Evolutionary conservation across 2,888 invertebrate species (phyloP).

Genomic region (Omphaloscelis lunosa): DNA sequence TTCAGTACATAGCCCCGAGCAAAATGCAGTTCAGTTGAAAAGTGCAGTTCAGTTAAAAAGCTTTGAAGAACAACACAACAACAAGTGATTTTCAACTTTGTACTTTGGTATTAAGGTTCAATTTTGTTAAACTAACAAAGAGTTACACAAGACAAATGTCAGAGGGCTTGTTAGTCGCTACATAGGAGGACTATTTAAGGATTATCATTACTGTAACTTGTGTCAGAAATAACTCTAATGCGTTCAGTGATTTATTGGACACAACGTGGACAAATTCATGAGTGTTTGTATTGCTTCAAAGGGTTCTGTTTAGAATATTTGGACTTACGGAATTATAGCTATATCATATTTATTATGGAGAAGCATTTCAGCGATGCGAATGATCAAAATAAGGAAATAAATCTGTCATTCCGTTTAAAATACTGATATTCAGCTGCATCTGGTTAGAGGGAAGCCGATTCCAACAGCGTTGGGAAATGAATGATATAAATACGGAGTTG

Average conservation of each 20-base stretch:
- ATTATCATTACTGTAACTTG: slow-evolving; percentile 53
- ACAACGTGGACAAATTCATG: slow-evolving; percentile 48
- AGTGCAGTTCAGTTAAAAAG: slow-evolving; percentile 16
- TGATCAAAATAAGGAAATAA: neutral
- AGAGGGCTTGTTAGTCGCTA: slow-evolving; percentile 49
- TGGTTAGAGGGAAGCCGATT: neutral
- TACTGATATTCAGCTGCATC: neutral
- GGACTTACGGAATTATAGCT: neutral
- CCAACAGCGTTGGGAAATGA: neutral
- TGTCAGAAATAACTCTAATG: slow-evolving; percentile 61
- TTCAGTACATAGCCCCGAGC: slow-evolving; percentile 6
- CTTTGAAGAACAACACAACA: neutral
- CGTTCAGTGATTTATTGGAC: slow-evolving; percentile 51
- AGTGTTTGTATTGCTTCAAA: slow-evolving; percentile 24
- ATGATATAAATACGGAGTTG: neutral
- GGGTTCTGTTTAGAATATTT: slow-evolving; percentile 4
- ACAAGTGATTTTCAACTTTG: slow-evolving; percentile 1
- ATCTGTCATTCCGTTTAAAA: neutral
- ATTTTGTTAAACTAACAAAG: neutral
- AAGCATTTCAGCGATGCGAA: slow-evolving; percentile 8
- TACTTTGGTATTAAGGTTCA: neutral
- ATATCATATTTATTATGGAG: slow-evolving; percentile 18
- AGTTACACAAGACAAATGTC: slow-evolving; percentile 42
- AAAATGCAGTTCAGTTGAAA: slow-evolving; percentile 19
- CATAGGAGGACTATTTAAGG: slow-evolving; percentile 51